A percentile compares a stretch with the other conserved stretches of the same genome.
Evolutionary conservation across 2,113 vertebrate genomes (phyloP).

Genomic region (Cryptotis parvus): DNA sequence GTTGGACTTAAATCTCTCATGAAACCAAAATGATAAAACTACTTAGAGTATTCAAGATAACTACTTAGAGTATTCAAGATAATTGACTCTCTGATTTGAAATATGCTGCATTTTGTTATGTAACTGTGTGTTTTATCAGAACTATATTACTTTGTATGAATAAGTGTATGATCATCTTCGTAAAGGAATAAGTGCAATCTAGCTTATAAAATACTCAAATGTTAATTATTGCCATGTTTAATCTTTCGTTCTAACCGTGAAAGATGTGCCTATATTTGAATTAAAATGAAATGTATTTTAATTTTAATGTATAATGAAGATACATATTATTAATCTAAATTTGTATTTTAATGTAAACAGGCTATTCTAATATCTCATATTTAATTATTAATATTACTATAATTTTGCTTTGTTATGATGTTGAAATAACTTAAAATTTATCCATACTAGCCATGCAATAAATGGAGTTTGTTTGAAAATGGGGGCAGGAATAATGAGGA

Average conservation of each 20-base stretch:
- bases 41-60: neutral
- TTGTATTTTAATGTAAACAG: neutral
- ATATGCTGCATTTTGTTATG: neutral
- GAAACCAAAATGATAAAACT: too few relatives aligned
- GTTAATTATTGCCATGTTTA: neutral
- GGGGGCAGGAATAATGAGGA: slow-evolving; percentile 88
- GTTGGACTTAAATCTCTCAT: neutral
- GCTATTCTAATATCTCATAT: neutral
- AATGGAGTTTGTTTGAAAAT: too few relatives aligned
- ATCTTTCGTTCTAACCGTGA: neutral
- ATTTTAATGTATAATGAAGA: slow-evolving; percentile 46
- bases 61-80: slow-evolving; percentile 29
- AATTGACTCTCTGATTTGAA: slow-evolving; percentile 33
- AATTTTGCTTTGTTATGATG: slow-evolving; percentile 70
- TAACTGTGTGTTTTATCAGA: neutral
- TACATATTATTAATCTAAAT: slow-evolving; percentile 28
- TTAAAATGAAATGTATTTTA: slow-evolving; percentile 42
- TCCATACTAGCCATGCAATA: slow-evolving; percentile 67
- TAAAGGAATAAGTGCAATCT: neutral
- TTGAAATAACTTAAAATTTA: slow-evolving; percentile 68
- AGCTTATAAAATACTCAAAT: slow-evolving; percentile 10
- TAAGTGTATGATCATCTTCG: neutral
- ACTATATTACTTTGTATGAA: slow-evolving; percentile 30
- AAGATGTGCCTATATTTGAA: neutral
- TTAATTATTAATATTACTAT: slow-evolving; percentile 72